Percentiles rank a stretch among this genome's conserved stretches.
These are phyloP conservation scores for Lordiphosa mommai DNA, from an alignment of 1,140 invertebrate genomes.

Conservation along the genomic window DNA sequence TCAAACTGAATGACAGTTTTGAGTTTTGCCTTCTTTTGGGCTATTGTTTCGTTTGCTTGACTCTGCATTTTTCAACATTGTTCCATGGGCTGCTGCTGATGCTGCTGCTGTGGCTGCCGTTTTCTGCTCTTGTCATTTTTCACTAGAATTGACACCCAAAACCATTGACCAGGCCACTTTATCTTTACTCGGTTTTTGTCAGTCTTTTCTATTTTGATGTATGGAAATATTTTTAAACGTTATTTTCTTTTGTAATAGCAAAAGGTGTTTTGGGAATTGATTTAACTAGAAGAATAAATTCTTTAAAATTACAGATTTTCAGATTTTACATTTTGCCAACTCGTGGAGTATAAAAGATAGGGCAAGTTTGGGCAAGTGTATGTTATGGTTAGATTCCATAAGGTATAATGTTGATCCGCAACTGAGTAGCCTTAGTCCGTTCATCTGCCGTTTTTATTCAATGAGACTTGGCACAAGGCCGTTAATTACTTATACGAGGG, in stretches of 20 bases:
- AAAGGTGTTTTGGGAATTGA: slow-evolving; percentile 51
- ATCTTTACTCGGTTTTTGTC: slow-evolving; percentile 20
- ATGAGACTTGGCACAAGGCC: too few relatives aligned
- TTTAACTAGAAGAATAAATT: slow-evolving; percentile 1
- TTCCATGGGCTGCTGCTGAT: neutral
- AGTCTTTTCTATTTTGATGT: slow-evolving; percentile 41
- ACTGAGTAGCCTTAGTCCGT: too few relatives aligned
- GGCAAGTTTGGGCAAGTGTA: too few relatives aligned
- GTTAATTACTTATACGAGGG: too few relatives aligned
- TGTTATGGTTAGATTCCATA: too few relatives aligned
- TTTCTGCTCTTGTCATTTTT: slow-evolving; percentile 59
- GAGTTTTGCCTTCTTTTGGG: slow-evolving; percentile 55
- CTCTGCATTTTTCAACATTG: slow-evolving; percentile 57
- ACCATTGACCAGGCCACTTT: slow-evolving; percentile 29
- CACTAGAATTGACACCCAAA: slow-evolving; percentile 64
- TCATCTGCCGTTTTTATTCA: too few relatives aligned
- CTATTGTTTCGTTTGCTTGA: slow-evolving; percentile 14
- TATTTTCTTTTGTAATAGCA: slow-evolving; percentile 30
- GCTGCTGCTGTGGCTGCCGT: slow-evolving; percentile 2
- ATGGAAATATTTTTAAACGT: slow-evolving; percentile 44
- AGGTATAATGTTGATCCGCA: too few relatives aligned
- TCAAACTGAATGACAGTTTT: slow-evolving; percentile 67
- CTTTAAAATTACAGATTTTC: neutral
- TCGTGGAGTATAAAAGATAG: too few relatives aligned
- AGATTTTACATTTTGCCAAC: neutral